Percentiles rank a stretch among this genome's conserved stretches.
Evolutionary conservation across 2,888 invertebrate species (phyloP).

Genomic region (Schrankia costaestrigalis): DNA sequence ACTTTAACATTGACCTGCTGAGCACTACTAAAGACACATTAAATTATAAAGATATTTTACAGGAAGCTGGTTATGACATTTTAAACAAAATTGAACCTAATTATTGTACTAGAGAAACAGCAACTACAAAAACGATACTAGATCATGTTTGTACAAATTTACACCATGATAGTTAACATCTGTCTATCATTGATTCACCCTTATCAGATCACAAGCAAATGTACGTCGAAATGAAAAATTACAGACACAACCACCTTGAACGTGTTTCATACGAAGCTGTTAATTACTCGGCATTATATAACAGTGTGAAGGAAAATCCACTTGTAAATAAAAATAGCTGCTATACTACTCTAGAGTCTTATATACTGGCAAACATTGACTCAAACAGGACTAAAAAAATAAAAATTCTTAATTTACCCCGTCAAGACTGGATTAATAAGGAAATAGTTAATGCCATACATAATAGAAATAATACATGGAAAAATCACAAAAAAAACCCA

Average conservation of each 20-base stretch:
- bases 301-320: no score
- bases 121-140: slow-evolving; percentile 14
- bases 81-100: slow-evolving; percentile 11
- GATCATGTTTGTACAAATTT: slow-evolving; percentile 20
- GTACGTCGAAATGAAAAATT: slow-evolving; percentile 14
- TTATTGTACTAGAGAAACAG: slow-evolving; percentile 15
- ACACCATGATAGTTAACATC: slow-evolving; percentile 5
- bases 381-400: no score
- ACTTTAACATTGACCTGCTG: background rate
- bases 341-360: no score
- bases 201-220: slow-evolving; percentile 25
- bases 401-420: no score
- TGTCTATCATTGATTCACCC: slow-evolving; percentile 18
- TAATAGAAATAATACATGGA: no score
- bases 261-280: background rate
- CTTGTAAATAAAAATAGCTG: no score
- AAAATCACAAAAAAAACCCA: no score
- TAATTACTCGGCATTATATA: background rate
- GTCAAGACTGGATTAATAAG: no score
- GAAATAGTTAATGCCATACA: no score
- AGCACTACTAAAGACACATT: background rate
- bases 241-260: background rate
- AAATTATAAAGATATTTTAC: background rate
- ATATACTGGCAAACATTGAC: no score
- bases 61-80: slow-evolving; percentile 3